Base-by-base conservation (phyloP, 2,888 invertebrate species). In the Drosophila niveifrons region DNA sequence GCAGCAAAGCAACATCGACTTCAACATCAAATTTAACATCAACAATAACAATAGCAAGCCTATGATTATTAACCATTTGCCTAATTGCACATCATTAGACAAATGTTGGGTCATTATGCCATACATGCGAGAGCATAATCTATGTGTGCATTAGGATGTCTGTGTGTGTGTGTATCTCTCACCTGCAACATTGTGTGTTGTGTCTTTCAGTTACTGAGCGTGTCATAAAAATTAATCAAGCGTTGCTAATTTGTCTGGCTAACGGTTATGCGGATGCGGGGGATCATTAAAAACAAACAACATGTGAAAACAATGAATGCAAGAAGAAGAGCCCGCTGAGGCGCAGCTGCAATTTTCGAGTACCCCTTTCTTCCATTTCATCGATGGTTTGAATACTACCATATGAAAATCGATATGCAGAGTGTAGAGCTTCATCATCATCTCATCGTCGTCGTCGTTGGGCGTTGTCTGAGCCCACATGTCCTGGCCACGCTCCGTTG, bases 171-270 rank as follows among this genome's bases (percentile, higher is more conserved):
- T 44, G n/a, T 11, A 18, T 51, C 29, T 28, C n/a, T 57, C 39
- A 46, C 34, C 51, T 39, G 23, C 36, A 44, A 61, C 48, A 48
- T 69, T 23, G 23, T 23, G 23, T 63, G 65, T 77, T 71, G 76
- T 71, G 43, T 46, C 70, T 71, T 68, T 66, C 71, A 71, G 64
- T 83, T 81, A 74, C 62, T 57, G 71, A 58, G 58, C 28, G 68
- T 67, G 65, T 82, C 71, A 77, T 82, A 87, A 85, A 87, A 82
- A 58, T 85, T 82, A 84, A 85, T 85, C 85, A 85, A 77, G 80
- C 82, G 68, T 87, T 62, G 79, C 85, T 87, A 85, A 87, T 85
- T 83, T 82, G 82, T 84, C 78, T 87, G 86, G 72, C 78, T 65
- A 57, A 48, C 65, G 34, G 66, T 52, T 11, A 28, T 11, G 11